A percentile compares a stretch with the other conserved stretches of the same genome.
These are phyloP conservation scores for Arothron firmamentum DNA, from an alignment of 2,113 vertebrate species.

Conservation along the genomic window DNA sequence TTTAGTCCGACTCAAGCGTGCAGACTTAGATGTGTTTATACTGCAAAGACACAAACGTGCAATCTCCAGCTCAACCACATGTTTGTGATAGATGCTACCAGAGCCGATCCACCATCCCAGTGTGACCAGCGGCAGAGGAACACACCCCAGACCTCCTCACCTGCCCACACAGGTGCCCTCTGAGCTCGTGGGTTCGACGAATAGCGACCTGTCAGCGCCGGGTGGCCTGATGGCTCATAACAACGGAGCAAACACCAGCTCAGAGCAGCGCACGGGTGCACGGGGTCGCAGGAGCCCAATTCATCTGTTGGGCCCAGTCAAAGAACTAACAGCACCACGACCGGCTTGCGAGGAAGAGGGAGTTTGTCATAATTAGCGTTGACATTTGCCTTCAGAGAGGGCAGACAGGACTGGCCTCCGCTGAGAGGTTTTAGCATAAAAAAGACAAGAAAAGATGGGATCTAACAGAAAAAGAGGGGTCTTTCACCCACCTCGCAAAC, in stretches of 20 bases:
- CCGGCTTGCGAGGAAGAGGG: conserved; percentile 55
- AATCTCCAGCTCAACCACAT: no score
- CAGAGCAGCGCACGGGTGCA: conserved; percentile 42
- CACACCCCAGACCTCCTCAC: conserved; percentile 34
- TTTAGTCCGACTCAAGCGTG: no score
- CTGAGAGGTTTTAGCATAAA: conserved; percentile 57
- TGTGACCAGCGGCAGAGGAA: conserved; percentile 27
- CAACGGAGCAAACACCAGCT: conserved; percentile 68
- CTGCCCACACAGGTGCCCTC: conserved; percentile 30
- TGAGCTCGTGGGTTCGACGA: conserved; percentile 60
- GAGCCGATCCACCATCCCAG: not conserved
- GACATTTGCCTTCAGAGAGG: conserved; percentile 72
- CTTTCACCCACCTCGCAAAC: conserved; percentile 48
- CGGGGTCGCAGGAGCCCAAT: conserved; percentile 48
- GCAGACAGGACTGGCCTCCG: conserved; percentile 53
- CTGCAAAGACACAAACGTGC: no score
- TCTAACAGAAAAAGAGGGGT: conserved; percentile 48
- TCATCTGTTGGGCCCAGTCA: conserved; percentile 53
- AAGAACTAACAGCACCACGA: conserved; percentile 42
- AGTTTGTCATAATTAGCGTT: conserved; percentile 64
- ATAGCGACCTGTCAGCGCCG: conserved; percentile 63
- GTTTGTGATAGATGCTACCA: no score
- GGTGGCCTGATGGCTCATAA: conserved; percentile 61
- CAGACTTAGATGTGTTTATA: no score
- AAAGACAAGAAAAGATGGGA: conserved; percentile 38